phyloP scores from a whole-genome alignment of 2,797 vertebrate genomes.

The Notamacropus eugenii region DNA sequence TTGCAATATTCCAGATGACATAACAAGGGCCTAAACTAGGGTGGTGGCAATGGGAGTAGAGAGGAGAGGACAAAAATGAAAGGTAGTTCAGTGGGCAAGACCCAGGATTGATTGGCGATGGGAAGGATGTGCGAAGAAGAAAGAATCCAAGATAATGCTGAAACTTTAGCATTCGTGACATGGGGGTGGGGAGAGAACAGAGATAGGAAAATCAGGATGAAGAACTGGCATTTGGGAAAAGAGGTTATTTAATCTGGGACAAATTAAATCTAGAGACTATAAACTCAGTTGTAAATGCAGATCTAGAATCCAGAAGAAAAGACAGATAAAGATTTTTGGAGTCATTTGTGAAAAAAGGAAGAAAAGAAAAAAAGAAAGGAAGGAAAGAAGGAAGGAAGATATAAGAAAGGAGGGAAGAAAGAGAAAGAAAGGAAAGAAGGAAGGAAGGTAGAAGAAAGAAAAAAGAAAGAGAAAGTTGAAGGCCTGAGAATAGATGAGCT shows the following conservation, averaged over 20 bases:
- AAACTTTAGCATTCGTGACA: not conserved
- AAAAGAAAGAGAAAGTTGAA: not conserved
- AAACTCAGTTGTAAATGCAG: not conserved
- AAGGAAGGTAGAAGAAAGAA: no score
- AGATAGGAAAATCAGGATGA: not conserved
- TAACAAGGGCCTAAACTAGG: not conserved
- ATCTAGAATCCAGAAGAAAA: not conserved
- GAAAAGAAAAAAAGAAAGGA: no score
- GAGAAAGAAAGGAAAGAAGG: no score
- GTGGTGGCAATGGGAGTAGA: not conserved
- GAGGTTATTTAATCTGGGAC: not conserved
- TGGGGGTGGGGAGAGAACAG: not conserved
- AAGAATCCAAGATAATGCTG: not conserved
- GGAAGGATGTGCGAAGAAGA: not conserved
- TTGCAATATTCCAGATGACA: not conserved
- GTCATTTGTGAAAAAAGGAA: not conserved
- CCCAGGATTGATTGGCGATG: not conserved
- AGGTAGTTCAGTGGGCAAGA: not conserved
- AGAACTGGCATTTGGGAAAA: not conserved
- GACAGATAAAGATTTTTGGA: no score
- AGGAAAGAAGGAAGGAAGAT: no score
- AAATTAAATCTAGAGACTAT: not conserved
- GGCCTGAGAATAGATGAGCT: not conserved
- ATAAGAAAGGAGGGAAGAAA: no score
- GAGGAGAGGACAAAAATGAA: not conserved